Conservation (phyloP, 2,797 vertebrate genomes). For the Phoeniculus purpureus region DNA sequence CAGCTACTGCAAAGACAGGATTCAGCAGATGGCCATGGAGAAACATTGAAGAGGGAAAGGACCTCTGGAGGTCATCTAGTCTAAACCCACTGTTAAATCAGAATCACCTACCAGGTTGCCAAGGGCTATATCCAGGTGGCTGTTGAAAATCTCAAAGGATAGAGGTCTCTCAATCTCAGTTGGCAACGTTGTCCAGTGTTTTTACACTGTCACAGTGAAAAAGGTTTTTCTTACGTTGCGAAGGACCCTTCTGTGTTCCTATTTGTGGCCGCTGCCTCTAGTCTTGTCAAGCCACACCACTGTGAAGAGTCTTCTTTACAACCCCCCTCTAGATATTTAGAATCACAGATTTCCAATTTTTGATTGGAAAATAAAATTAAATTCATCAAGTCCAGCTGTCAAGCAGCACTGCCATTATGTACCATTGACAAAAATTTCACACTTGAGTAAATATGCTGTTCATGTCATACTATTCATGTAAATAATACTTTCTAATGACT, state of each 20-base stretch:
- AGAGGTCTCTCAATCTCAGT: no score
- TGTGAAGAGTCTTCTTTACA: background rate
- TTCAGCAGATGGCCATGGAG: background rate
- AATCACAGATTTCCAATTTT: no score
- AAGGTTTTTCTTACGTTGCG: background rate
- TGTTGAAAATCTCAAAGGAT: no score
- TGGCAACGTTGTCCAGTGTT: no score
- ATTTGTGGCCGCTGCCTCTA: background rate
- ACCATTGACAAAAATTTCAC: background rate
- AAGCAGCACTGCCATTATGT: no score
- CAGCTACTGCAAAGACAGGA: background rate
- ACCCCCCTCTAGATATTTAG: background rate
- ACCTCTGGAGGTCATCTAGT: background rate
- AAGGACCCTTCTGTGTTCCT: background rate
- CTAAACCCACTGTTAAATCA: fast-evolving
- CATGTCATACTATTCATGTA: background rate
- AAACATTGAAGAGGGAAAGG: background rate
- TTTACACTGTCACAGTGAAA: no score
- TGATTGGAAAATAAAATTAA: no score
- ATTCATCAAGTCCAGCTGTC: no score
- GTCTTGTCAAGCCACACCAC: background rate
- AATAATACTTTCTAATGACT: background rate
- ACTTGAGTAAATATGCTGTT: background rate
- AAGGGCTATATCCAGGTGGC: no score
- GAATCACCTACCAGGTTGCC: background rate